Percentiles rank a stretch among this genome's conserved stretches.
Evolutionary conservation across 2,797 vertebrate species (phyloP).

Genomic region (Leucoraja ocellata): DNA sequence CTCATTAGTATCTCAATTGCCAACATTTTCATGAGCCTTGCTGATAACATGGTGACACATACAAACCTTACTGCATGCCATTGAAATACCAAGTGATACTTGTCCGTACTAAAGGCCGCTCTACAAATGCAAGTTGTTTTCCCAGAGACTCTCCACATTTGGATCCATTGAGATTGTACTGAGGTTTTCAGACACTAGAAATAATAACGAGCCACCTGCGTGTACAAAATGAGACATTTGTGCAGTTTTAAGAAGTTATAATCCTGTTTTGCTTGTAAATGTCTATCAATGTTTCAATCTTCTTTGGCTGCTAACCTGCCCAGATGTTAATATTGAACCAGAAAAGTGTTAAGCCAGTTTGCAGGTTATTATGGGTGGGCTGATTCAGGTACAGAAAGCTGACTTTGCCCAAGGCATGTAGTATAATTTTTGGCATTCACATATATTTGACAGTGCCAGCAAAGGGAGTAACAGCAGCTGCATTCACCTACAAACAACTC

Average conservation of each 20-base stretch:
- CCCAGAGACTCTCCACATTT: not conserved
- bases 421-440: not conserved
- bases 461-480: not conserved
- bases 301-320: not conserved
- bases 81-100: not conserved
- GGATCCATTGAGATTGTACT: not conserved
- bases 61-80: not conserved
- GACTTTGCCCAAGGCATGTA: not conserved
- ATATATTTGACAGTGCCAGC: not conserved
- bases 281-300: not conserved
- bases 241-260: not conserved
- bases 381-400: not conserved
- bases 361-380: slow-evolving; percentile 18
- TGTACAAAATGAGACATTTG: not conserved
- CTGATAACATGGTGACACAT: not conserved
- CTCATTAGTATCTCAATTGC: not conserved
- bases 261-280: not conserved
- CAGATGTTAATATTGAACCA: not conserved
- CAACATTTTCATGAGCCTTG: not conserved
- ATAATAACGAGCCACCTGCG: not conserved
- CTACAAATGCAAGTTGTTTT: not conserved
- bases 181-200: not conserved
- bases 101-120: not conserved
- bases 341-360: not conserved
- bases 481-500: not conserved